A percentile compares a stretch with the other conserved stretches of the same genome.
Evolutionary conservation across 2,888 invertebrate species (phyloP).

Genomic region (Gymnosoma rotundatum): DNA sequence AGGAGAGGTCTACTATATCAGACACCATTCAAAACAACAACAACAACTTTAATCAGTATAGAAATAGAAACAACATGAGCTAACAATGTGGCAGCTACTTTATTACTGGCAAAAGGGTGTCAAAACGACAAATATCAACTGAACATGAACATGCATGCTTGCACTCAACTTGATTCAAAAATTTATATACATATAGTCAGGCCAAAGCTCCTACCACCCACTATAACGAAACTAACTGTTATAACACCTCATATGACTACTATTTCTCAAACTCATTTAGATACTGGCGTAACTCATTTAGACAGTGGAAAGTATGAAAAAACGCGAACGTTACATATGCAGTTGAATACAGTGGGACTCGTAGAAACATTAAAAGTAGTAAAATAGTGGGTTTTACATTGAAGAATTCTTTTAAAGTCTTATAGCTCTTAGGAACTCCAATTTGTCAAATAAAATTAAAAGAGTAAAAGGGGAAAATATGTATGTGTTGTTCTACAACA

Average conservation of each 20-base stretch:
- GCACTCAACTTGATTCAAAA: conserved; percentile 24
- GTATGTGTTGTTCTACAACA: no score
- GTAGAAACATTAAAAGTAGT: background rate
- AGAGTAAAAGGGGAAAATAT: no score
- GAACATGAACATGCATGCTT: conserved; percentile 66
- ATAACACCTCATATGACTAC: conserved; percentile 48
- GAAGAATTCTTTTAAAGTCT: no score
- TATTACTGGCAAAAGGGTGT: conserved; percentile 69
- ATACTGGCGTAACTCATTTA: conserved; percentile 23
- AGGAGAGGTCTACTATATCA: background rate
- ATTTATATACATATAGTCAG: background rate
- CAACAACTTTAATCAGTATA: background rate
- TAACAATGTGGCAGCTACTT: conserved; percentile 62
- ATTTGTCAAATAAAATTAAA: no score
- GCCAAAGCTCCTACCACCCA: background rate
- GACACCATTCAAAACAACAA: conserved; percentile 19
- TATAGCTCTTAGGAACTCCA: no score
- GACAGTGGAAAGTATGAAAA: conserved; percentile 47
- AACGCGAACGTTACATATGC: conserved; percentile 58
- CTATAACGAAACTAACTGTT: conserved; percentile 1
- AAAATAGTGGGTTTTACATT: no score
- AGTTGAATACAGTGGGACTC: conserved; percentile 18
- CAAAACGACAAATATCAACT: conserved; percentile 71
- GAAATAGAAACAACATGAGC: conserved; percentile 37
- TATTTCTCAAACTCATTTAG: conserved; percentile 36